Base-by-base conservation (phyloP, 2,113 vertebrate species). In the Ctenodactylus gundi region DNA sequence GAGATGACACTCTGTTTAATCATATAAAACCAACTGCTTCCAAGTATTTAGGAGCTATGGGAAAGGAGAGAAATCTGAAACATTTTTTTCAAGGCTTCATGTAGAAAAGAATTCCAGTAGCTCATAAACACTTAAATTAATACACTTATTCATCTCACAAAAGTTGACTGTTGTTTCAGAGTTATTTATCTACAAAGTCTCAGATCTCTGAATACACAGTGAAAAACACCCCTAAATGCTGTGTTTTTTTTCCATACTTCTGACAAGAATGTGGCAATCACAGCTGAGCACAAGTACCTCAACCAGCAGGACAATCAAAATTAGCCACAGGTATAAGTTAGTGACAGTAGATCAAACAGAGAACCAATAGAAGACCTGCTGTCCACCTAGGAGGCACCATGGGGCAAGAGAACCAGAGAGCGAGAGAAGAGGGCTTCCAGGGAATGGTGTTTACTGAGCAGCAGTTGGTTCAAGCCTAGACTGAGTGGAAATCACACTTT, bases 21-120 rank as follows among this genome's bases (percentile, higher is more conserved):
- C 92, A 96, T 97, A 78, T 88, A 95, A 92, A 21, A 95, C 94
- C 96, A 97, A 96, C 95, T 96, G 96, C 97, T 96, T 97, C 65
- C 39, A 87, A 92, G 68, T 75, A 97, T 96, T 96, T 93, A 96
- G 89, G 39, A 96, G 36, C 90, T 94, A 97, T 88, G 86, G 94
- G 89, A 98, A 97, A 86, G 94, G 94, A 96, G 85, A 58, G 97
- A 91, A 94, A 94, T 91, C 87, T 96, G 70, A 97, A 97, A 94
- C 0, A 29, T 34, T 91, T 87, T 81, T 91, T 97, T 93, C 95
- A 97, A 87, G 96, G n/a, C 46, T 81, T 57, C 60, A 94, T 57
- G 90, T 77, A 90, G 41, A 94, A 94, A 95, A 95, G 93, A 97
- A 90, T 88, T 90, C 91, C 14, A 88, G 60, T 41, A 51, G 53